Percentiles rank a stretch among this genome's conserved stretches.
These are phyloP conservation scores for Chironomus tentans DNA, from an alignment of 2,888 invertebrate genomes.

Conservation along the genomic window DNA sequence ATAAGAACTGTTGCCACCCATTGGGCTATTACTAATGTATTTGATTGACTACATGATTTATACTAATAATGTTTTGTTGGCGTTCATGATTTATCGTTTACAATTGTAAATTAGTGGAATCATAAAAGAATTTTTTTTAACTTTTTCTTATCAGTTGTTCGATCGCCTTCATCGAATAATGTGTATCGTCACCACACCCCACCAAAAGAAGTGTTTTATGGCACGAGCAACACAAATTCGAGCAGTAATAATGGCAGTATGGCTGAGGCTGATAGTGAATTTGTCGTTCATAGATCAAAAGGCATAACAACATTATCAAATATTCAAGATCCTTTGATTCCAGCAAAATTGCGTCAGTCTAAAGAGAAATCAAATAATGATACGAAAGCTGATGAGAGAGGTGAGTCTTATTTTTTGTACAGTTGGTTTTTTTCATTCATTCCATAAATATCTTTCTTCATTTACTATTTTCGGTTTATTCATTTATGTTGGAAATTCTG, in stretches of 20 bases:
- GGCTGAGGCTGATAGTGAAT: constrained; percentile 45
- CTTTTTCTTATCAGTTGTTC: constrained; percentile 30
- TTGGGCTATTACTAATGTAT: too few relatives aligned
- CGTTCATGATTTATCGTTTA: background rate
- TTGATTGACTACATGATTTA: background rate
- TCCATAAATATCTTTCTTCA: background rate
- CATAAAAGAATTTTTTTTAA: background rate
- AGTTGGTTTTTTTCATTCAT: background rate
- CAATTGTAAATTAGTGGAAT: background rate
- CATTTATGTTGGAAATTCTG: background rate
- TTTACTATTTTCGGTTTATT: background rate
- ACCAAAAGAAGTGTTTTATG: constrained; percentile 1
- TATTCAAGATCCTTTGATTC: constrained; percentile 49
- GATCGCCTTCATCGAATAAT: constrained; percentile 31
- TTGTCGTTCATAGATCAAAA: constrained; percentile 71
- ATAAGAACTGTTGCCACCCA: too few relatives aligned
- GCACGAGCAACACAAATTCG: constrained; percentile 30
- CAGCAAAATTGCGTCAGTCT: constrained; percentile 49
- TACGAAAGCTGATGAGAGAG: constrained; percentile 59
- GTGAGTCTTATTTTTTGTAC: constrained; percentile 35
- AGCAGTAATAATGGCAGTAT: constrained; percentile 29
- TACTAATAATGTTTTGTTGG: background rate
- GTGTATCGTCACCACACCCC: constrained; percentile 12
- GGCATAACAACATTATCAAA: constrained; percentile 71
- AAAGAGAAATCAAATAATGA: constrained; percentile 56